Evolutionary conservation across 2,113 vertebrate genomes (phyloP).

Genomic region (Ahaetulla prasina): DNA sequence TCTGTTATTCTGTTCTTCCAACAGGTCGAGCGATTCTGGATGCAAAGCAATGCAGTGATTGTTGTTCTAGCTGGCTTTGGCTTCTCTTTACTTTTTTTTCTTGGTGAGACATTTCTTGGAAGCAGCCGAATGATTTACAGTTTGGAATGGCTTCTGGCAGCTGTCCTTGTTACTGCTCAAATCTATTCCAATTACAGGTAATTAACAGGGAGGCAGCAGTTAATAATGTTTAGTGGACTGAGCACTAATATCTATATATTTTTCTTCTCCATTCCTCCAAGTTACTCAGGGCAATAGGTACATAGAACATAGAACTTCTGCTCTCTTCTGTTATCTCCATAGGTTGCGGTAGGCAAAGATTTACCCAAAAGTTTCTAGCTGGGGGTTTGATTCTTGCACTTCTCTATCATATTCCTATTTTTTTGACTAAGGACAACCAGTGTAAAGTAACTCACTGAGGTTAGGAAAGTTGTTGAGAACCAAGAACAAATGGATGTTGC

Average conservation of each 20-base stretch:
- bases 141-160: slow-evolving; percentile 79
- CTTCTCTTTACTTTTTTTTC: slow-evolving; percentile 58
- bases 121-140: slow-evolving; percentile 52
- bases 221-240: neutral
- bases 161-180: slow-evolving; percentile 72
- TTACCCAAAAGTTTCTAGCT: neutral
- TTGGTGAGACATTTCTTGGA: slow-evolving; percentile 62
- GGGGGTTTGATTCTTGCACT: neutral
- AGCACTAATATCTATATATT: neutral
- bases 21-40: slow-evolving; percentile 96
- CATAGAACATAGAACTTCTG: neutral
- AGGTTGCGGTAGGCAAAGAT: neutral
- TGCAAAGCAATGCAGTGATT: slow-evolving; percentile 87
- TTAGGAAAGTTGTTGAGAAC: neutral
- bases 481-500: neutral
- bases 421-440: neutral
- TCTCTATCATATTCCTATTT: neutral
- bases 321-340: neutral
- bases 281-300: neutral
- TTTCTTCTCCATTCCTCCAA: neutral
- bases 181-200: slow-evolving; percentile 86
- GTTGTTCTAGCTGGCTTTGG: slow-evolving; percentile 88
- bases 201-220: neutral
- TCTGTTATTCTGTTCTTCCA: too few species aligned
- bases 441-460: neutral